Base-by-base conservation (phyloP, 2,888 invertebrate genomes). In the Bhutanitis thaidina region DNA sequence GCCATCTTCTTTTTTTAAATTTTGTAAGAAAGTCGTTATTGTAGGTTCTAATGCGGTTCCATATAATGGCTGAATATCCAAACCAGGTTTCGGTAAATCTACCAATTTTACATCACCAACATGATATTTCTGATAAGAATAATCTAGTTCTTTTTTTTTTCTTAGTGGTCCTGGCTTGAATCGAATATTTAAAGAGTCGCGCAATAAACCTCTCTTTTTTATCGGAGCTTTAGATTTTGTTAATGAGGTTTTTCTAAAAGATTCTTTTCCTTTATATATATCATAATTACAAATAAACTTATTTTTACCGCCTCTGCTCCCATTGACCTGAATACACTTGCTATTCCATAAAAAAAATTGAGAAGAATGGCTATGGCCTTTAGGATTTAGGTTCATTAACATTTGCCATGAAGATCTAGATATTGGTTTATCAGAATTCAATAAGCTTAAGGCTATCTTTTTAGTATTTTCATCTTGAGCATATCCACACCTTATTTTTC, bases 141-240 rank as follows among this genome's bases (percentile, higher is more conserved):
- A 62, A 57, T 88, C 90, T 20, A 91, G 72, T 46, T 65, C 51
- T 43, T 64, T 70, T 71, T 92, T 92, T 63, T 77, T 90, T 45
- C 77, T 71, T 39, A 92, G 69, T 3, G 92, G 92, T 0, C 92
- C 92, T 2, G 92, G 91, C 64, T 85, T 91, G 66, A 92, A 91
- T 61, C 80, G 81, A 9, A 90, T 59, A 52, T 67, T 63, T 52
- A 82, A 63, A 1, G 85, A 83, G 62, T 76, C 73, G 37, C 69
- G 63, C 53, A 85, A 59, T 34, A 83, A 72, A 1, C 70, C 59
- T 64, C 69, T 79, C 53, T 61, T 77, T 62, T 60, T 69, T 37
- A 52, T 55, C 30, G 38, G n/a, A 39, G 35, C 12, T 9, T 58
- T 62, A 29, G 54, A 63, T 56, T 62, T 67, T 1, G 32, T 7